Evolutionary conservation across 2,797 vertebrate species (phyloP).

Genomic region (Gymnocypris eckloni): DNA sequence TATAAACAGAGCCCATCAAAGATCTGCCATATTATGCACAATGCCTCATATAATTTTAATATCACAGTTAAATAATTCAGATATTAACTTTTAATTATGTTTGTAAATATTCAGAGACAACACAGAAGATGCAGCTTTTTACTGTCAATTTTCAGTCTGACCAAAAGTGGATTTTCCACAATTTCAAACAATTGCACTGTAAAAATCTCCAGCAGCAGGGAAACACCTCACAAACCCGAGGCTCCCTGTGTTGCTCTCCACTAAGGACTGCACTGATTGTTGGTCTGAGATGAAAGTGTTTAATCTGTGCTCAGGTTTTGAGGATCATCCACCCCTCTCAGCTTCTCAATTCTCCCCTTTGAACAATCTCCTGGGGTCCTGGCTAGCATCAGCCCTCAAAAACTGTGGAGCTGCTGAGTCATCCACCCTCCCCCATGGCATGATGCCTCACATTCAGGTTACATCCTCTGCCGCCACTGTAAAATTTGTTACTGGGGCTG

Average conservation of each 20-base stretch:
- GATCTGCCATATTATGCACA: slow-evolving; percentile 55
- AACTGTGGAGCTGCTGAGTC: slow-evolving; percentile 43
- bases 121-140: background rate
- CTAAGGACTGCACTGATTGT: slow-evolving; percentile 20
- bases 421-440: background rate
- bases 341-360: slow-evolving; percentile 52
- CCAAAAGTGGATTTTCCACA: slow-evolving; percentile 15
- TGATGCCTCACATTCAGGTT: slow-evolving; percentile 28
- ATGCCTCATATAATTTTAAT: slow-evolving; percentile 66
- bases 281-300: slow-evolving; percentile 42
- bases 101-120: slow-evolving; percentile 28
- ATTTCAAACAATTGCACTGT: background rate
- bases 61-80: slow-evolving; percentile 42
- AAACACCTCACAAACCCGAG: background rate
- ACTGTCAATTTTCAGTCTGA: background rate
- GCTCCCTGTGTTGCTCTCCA: background rate
- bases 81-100: slow-evolving; percentile 24
- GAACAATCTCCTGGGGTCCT: slow-evolving; percentile 57
- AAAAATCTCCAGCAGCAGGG: background rate
- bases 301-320: slow-evolving; percentile 63
- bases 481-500: background rate
- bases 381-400: slow-evolving; percentile 37
- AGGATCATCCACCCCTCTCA: slow-evolving; percentile 63
- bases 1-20: slow-evolving; percentile 56
- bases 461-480: background rate